Evolutionary conservation across 2,113 vertebrate species (phyloP).

Genomic region (Ailurus styani): DNA sequence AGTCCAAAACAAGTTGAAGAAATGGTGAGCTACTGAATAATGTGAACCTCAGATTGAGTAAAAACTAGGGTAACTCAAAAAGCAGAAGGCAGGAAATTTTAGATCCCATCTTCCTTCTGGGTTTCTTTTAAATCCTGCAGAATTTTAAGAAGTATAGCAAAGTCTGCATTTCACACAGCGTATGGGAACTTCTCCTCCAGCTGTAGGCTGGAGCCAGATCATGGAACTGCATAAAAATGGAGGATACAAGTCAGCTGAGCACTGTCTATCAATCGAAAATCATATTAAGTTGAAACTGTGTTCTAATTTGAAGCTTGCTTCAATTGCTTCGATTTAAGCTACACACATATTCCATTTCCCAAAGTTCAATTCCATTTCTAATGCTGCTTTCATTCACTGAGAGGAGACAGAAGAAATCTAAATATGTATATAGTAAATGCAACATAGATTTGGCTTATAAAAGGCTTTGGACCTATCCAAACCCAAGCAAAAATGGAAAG

Average conservation of each 20-base stretch:
- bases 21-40: background rate
- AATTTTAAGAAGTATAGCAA: background rate
- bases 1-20: background rate
- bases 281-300: background rate
- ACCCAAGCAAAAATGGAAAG: background rate
- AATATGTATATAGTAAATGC: background rate
- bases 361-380: slow-evolving; percentile 6
- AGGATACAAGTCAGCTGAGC: background rate
- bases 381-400: background rate
- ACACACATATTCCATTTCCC: background rate
- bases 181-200: background rate
- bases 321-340: background rate
- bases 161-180: background rate
- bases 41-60: background rate
- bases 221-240: background rate
- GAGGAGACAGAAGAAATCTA: background rate
- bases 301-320: background rate
- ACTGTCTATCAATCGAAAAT: background rate
- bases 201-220: background rate
- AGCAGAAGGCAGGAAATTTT: slow-evolving; percentile 11
- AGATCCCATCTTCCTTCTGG: background rate
- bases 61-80: background rate
- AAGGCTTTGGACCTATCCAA: background rate
- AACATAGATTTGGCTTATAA: background rate
- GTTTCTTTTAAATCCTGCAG: background rate